Base-by-base conservation (phyloP, 2,797 vertebrate species). In the Vireo griseus region DNA sequence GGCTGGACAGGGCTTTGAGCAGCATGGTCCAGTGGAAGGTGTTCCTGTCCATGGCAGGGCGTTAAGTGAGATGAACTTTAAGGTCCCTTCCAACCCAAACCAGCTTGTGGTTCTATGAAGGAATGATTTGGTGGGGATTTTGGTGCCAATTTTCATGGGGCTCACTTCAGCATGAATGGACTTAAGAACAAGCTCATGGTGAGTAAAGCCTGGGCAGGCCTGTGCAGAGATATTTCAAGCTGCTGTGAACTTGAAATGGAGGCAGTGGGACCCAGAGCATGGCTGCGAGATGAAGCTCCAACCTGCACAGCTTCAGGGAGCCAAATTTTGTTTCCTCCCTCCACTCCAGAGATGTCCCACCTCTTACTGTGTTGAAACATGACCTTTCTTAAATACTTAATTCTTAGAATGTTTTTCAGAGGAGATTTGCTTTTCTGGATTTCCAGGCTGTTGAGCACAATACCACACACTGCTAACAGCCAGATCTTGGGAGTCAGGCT, bases 401-500 rank as follows among this genome's bases (percentile, higher is more conserved):
- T n/a, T 62, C 24, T 58, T 78, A 31, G 21, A 19, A 13, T 25
- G 22, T 35, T 58, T 75, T 73, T 69, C 26, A 55, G 82, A 55
- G 54, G 67, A 61, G 31, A 48, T 68, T 26, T 73, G 31, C 20
- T 45, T 75, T 78, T 42, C 31, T 68, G 11, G 45, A 7, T 93
- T 83, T 42, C 35, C 39, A 37, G 50, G 13, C 29, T 75, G 29
- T 15, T 17, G 29, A 42, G 54, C 35, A 24, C 4, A 21, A 17
- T 40, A 25, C 9, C 42, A 50, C 1, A 3, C 8, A 3, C 51
- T 66, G 63, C 75, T 16, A n/a, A 15, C 26, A 63, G 29, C 26
- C 3, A 2, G 21, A 57, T 55, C 55, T 37, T 0, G 0, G 25
- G 13, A 12, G 17, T 61, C 55, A 54, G 72, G 29, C 73, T 48